Evolutionary conservation across 2,113 vertebrate species (phyloP).

Genomic region (Phrynocephalus versicolor): DNA sequence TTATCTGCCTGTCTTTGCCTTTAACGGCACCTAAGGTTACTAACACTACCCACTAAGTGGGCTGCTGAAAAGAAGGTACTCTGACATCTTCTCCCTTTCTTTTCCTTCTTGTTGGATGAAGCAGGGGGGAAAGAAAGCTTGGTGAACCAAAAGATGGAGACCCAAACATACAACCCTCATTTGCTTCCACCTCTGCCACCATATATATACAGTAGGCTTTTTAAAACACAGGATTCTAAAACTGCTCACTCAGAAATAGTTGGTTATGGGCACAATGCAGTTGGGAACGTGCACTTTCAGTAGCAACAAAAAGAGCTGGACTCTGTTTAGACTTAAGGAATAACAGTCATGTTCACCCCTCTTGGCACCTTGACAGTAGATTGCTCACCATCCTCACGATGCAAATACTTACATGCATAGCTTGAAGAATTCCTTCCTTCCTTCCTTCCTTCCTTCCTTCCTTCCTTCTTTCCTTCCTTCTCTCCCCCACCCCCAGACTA

Average conservation of each 20-base stretch:
- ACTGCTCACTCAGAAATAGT: constrained; percentile 31
- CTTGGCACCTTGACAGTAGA: no score
- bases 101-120: background rate
- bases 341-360: no score
- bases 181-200: background rate
- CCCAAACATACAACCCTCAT: no score
- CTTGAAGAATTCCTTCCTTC: no score
- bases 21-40: background rate
- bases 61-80: background rate
- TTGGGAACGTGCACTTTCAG: no score
- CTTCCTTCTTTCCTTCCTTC: no score
- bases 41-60: background rate
- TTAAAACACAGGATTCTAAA: background rate
- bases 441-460: no score
- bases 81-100: no score
- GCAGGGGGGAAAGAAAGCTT: background rate
- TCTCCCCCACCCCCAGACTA: no score
- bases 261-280: constrained; percentile 34
- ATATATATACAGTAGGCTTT: background rate
- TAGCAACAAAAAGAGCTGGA: no score
- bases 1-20: background rate
- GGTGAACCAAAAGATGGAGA: background rate
- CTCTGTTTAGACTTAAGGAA: no score
- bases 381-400: no score
- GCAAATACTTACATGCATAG: constrained; percentile 25